Conservation (phyloP, 2,888 invertebrate genomes). For the Cepaea hortensis region DNA sequence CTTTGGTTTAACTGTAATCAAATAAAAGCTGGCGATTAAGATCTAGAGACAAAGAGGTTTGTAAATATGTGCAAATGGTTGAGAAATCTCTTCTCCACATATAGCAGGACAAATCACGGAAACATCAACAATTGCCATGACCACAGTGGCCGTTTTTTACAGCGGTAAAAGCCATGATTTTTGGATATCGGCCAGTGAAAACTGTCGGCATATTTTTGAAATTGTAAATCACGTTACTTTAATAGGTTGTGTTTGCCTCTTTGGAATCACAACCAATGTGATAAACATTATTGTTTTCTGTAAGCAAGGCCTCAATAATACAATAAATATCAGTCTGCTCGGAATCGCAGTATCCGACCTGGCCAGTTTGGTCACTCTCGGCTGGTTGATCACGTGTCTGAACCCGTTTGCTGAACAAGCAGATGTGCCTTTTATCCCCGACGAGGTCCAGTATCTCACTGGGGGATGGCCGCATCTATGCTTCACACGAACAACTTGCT, state of each 20-base stretch:
- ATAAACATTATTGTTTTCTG: slow-evolving; percentile 30
- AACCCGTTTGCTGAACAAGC: background rate
- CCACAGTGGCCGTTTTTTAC: background rate
- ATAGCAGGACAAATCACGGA: no score
- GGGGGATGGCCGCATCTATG: slow-evolving; percentile 2
- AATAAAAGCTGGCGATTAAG: no score
- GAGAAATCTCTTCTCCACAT: no score
- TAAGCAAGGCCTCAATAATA: slow-evolving; percentile 16
- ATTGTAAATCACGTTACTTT: slow-evolving; percentile 2
- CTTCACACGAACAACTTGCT: background rate
- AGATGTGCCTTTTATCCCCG: background rate
- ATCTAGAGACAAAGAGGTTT: no score
- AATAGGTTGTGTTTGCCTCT: background rate
- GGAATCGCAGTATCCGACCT: slow-evolving; percentile 29
- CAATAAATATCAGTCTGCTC: slow-evolving; percentile 26
- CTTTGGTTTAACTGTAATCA: no score
- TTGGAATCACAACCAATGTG: slow-evolving; percentile 6
- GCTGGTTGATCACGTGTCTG: background rate
- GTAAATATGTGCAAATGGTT: no score
- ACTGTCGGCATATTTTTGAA: background rate
- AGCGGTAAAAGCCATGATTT: background rate
- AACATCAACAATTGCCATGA: background rate
- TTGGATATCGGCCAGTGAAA: background rate
- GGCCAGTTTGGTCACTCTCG: slow-evolving; percentile 12
- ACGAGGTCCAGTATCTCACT: background rate